phyloP scores from a whole-genome alignment of 2,113 vertebrate genomes.

The Ciconia boyciana region DNA sequence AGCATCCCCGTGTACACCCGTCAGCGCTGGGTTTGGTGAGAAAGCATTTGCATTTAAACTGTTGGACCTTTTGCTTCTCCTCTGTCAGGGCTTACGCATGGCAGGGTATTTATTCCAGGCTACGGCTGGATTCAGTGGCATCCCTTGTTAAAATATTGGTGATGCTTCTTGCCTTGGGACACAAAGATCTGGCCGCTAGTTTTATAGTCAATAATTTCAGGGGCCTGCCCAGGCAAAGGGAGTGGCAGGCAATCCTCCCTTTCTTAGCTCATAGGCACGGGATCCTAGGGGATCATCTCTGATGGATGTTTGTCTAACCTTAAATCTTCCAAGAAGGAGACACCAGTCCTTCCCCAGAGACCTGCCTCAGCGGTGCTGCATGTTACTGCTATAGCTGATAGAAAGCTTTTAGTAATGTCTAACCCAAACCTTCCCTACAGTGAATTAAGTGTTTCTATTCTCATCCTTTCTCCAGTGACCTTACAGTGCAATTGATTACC shows the following conservation, averaged over 20 bases:
- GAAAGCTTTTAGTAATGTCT: not conserved
- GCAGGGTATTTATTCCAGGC: not conserved
- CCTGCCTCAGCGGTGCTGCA: not conserved
- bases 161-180: not conserved
- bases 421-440: not conserved
- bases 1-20: not conserved
- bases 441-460: not conserved
- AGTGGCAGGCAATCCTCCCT: not conserved
- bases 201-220: not conserved
- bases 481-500: not conserved
- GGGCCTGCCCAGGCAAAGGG: not conserved
- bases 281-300: not conserved
- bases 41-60: not conserved
- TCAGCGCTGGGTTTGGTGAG: not conserved
- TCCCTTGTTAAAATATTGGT: not conserved
- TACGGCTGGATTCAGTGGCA: not conserved
- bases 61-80: not conserved
- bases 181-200: not conserved
- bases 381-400: rapidly evolving
- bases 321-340: not conserved
- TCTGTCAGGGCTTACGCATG: rapidly evolving
- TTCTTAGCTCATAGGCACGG: not conserved
- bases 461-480: not conserved
- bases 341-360: not conserved
- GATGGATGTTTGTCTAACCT: not conserved